Percentiles rank a stretch among this genome's conserved stretches.
Conservation (phyloP, 2,888 invertebrate genomes). For the Aporophyla nigra region DNA sequence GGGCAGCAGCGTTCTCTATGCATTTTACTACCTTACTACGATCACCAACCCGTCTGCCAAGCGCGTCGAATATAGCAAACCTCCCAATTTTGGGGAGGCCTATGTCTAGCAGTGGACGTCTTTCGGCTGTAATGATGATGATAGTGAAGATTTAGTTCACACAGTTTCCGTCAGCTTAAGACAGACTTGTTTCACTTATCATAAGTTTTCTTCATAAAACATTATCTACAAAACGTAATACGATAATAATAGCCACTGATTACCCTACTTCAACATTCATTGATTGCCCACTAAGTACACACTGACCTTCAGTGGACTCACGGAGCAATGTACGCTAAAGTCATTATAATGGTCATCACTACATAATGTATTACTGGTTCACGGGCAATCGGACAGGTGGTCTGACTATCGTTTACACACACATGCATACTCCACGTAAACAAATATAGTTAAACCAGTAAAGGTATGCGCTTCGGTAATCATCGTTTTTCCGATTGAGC, state of each 20-base stretch:
- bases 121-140: no score
- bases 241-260: slow-evolving; percentile 17
- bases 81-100: no score
- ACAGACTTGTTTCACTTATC: no score
- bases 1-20: no score
- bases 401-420: slow-evolving; percentile 12
- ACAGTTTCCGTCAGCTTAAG: background rate
- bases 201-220: background rate
- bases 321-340: slow-evolving; percentile 49
- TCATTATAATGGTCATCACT: slow-evolving; percentile 52
- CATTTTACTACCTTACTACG: no score
- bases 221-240: background rate
- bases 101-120: no score
- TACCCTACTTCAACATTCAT: slow-evolving; percentile 40
- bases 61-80: no score
- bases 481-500: background rate
- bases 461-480: background rate
- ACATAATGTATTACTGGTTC: slow-evolving; percentile 46
- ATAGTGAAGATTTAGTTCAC: background rate
- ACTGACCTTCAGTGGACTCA: slow-evolving; percentile 19
- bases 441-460: background rate
- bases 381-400: slow-evolving; percentile 58
- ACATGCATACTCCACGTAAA: slow-evolving; percentile 1
- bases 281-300: slow-evolving; percentile 39
- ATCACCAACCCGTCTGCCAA: no score